Evolutionary conservation across 1,140 invertebrate species (phyloP), one percentile per base, ranked within the genome.

Genomic region (Hydropsyche tenuis): DNA sequence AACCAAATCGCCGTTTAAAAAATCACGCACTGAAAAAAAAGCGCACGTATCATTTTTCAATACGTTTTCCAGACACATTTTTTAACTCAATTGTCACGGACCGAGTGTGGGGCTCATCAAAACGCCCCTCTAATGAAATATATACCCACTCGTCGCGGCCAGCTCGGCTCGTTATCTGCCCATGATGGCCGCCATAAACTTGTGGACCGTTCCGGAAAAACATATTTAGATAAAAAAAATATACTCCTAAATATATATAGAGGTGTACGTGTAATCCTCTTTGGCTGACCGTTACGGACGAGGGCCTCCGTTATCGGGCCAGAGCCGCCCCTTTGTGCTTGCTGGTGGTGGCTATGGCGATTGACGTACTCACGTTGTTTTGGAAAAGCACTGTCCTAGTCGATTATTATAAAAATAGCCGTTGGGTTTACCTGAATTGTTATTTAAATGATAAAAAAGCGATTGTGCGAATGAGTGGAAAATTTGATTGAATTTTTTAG

Each of bases 181-280:
- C 72, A 63, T 72, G 72, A 72, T 76, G 75, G 72, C 75, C 64
- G 45, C 69, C 65, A 74, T 74, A 77, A 74, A 74, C 64, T 76
- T 74, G 75, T 73, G 73, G 73, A 77, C 72, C 69, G 69, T 69
- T 64, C 73, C 73, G 75, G 73, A 76, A 77, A 77, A 77, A 77
- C 75, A 77, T 77, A 77, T 77, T 77, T 74, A 77, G 75, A 77
- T 77, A 77, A 77, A 77, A 77, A 77, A 77, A 77, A 77, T 74
- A 60, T 16, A 53, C 56, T 9, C 30, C 30, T 37, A 37, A 37
- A 37, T 37, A 37, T 37, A 3, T 37, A 37, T 37, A 37, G 30
- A 37, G 30, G 30, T 37, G 9, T 37, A 4, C 30, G 30, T 37
- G 23, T 60, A 77, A 77, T 77, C 75, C 75, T 76, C 73, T 77